Conservation (phyloP, 1,140 invertebrate species). For the Apis cerana region DNA sequence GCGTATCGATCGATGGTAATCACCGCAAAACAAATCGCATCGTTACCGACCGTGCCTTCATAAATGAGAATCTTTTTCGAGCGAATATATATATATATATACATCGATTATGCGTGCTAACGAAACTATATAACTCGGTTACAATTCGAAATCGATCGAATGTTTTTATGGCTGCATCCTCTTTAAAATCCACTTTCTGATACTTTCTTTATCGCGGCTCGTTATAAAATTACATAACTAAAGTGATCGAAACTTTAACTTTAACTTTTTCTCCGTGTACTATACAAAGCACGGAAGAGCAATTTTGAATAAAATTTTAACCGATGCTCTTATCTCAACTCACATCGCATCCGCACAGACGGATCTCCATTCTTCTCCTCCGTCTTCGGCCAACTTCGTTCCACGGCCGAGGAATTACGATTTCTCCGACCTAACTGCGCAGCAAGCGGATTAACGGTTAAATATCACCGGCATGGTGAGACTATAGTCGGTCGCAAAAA, state of each 20-base stretch:
- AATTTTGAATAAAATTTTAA: too few species aligned
- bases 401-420: constrained; percentile 17
- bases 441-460: constrained; percentile 42
- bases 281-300: too few species aligned
- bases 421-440: constrained; percentile 9
- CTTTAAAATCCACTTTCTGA: too few species aligned
- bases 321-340: not conserved
- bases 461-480: constrained; percentile 16
- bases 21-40: constrained; percentile 17
- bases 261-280: too few species aligned
- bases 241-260: too few species aligned
- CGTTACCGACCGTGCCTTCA: not conserved
- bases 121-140: too few species aligned
- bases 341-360: not conserved
- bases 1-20: not conserved
- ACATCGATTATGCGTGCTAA: not conserved
- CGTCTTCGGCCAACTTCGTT: not conserved
- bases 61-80: too few species aligned
- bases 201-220: too few species aligned
- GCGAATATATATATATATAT: not conserved
- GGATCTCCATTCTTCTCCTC: not conserved
- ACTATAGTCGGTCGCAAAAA: constrained; percentile 1
- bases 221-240: too few species aligned
- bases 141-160: too few species aligned
- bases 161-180: too few species aligned